phyloP scores from a whole-genome alignment of 2,797 vertebrate genomes.

The Mormyrus hasselquistii region DNA sequence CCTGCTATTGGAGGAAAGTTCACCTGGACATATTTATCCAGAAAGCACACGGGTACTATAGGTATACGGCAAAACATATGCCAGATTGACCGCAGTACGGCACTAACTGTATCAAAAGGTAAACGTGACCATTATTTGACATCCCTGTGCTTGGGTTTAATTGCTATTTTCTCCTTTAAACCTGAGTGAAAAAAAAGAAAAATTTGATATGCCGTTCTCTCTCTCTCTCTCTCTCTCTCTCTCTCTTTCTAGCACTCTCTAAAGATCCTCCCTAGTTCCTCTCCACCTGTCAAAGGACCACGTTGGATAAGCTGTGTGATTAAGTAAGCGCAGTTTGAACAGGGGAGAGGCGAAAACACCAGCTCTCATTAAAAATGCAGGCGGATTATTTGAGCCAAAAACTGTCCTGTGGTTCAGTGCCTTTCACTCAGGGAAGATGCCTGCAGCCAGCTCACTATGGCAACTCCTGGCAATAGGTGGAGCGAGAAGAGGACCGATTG shows the following conservation, averaged over 20 bases:
- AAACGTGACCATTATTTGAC: background rate
- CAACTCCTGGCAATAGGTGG: constrained; percentile 15
- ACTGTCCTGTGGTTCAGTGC: constrained; percentile 16
- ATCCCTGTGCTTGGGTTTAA: background rate
- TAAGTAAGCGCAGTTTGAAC: constrained; percentile 11
- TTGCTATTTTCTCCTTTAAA: background rate
- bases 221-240: background rate
- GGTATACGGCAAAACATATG: background rate
- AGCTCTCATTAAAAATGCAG: constrained; percentile 28
- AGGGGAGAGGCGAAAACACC: constrained; percentile 15
- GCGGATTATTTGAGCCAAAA: constrained; percentile 16
- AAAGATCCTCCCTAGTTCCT: background rate
- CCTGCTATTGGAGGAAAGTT: background rate
- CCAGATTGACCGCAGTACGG: background rate
- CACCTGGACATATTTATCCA: background rate
- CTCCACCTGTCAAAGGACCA: constrained; percentile 14
- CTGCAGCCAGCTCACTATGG: constrained; percentile 17
- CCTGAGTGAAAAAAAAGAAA: background rate
- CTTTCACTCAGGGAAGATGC: background rate
- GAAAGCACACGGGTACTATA: background rate
- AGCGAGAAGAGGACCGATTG: background rate
- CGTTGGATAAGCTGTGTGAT: constrained; percentile 15
- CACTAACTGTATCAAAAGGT: background rate
- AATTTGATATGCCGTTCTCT: background rate
- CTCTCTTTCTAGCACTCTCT: background rate